Evolutionary conservation across 2,113 vertebrate species (phyloP), one percentile per base, ranked within the genome.

Genomic region (Misgurnus anguillicaudatus): DNA sequence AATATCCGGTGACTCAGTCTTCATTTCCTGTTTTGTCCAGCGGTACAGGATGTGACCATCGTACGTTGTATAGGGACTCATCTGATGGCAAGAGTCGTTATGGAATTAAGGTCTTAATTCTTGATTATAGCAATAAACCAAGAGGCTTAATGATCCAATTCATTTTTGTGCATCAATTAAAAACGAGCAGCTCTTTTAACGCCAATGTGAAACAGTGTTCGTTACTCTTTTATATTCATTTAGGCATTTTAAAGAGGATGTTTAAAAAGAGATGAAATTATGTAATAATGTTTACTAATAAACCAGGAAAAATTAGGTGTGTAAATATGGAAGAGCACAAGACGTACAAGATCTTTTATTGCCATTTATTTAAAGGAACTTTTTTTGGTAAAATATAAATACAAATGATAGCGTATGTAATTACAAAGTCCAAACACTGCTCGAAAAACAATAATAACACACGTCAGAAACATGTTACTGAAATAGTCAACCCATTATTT

Each of bases 331-430:
- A 63, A 19, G 42, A 69, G 45, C 63, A 85, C 47, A 65, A 77
- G 47, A 80, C 80, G 74, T 66, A 84, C 45, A 90, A 93, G 92
- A 90, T 93, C 90, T 92, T 95, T 95, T 95, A 95, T 96, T 95
- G 94, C 94, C 94, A 95, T 94, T 90, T 95, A 86, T 87, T 87
- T 85, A 94, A 87, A 94, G 93, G 94, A 94, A 90, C 71, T 85
- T 94, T 94, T 95, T 94, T 94, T 95, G 95, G 95, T 94, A 96
- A 96, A 96, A 96, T 96, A 96, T 96, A 96, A 96, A 96, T 95
- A 96, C 94, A 96, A 96, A 96, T 94, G 93, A 94, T 95, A 94
- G 91, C 90, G 93, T 92, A 94, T 86, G 94, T 96, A 96, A 93
- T 96, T 95, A 96, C 94, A 96, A 96, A 96, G 94, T 96, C 94